Evolutionary conservation across 2,888 invertebrate genomes (phyloP).

Genomic region (Drosophila trichaetosa): DNA sequence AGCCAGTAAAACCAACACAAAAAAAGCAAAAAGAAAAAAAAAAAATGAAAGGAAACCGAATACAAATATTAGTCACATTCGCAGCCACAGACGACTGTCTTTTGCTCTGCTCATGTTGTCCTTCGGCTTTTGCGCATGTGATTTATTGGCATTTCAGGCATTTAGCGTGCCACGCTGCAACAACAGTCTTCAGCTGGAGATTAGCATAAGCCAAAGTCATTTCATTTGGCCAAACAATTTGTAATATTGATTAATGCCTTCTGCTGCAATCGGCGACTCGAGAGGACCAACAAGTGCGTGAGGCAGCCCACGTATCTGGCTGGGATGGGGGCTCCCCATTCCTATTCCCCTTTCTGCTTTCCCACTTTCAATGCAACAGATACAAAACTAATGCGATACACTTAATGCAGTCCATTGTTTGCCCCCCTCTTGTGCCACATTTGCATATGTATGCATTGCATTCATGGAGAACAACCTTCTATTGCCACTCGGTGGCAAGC

Average conservation of each 20-base stretch:
- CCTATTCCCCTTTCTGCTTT: neutral
- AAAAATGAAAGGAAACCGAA: conserved; percentile 7
- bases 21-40: neutral
- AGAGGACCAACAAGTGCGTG: conserved; percentile 67
- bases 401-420: conserved; percentile 46
- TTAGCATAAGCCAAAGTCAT: conserved; percentile 72
- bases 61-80: conserved; percentile 15
- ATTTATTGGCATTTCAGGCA: conserved; percentile 77
- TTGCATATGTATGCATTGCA: conserved; percentile 50
- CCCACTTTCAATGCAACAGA: conserved; percentile 48
- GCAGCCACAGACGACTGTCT: conserved; percentile 16
- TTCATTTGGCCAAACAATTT: conserved; percentile 70
- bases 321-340: neutral
- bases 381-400: conserved; percentile 45
- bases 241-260: conserved; percentile 72
- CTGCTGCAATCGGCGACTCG: conserved; percentile 20
- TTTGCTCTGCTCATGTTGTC: conserved; percentile 1
- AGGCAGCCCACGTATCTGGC: conserved; percentile 29
- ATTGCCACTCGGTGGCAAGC: conserved; percentile 9
- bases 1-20: conserved; percentile 13
- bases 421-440: conserved; percentile 37
- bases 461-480: conserved; percentile 2
- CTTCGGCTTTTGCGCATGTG: conserved; percentile 55
- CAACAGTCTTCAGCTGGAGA: conserved; percentile 23
- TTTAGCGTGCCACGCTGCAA: conserved; percentile 38